Evolutionary conservation across 2,888 invertebrate genomes (phyloP).

Genomic region (Ophion ventricosus): DNA sequence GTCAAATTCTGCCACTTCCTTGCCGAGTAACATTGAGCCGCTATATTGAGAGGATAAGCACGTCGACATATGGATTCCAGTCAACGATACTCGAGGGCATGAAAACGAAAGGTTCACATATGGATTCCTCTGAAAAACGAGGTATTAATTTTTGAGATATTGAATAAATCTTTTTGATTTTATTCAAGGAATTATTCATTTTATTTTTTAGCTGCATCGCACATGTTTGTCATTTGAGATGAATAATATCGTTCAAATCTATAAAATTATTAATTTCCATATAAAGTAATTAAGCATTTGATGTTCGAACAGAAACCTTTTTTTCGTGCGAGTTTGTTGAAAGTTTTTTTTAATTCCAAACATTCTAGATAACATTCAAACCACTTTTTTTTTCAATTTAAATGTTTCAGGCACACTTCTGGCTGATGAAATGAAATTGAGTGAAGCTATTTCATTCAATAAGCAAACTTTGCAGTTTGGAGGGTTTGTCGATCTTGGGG

Average conservation of each 20-base stretch:
- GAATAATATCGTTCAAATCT: too few relatives aligned
- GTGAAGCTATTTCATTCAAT: slow-evolving; percentile 14
- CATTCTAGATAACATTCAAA: background rate
- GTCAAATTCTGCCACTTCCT: slow-evolving; percentile 16
- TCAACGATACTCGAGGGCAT: slow-evolving; percentile 1
- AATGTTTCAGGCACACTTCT: background rate
- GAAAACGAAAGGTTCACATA: slow-evolving; percentile 8
- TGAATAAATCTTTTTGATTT: too few relatives aligned
- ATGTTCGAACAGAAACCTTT: background rate
- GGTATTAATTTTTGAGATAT: slow-evolving; percentile 2
- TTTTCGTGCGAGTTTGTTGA: background rate
- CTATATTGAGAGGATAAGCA: slow-evolving; percentile 3
- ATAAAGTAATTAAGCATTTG: too few relatives aligned
- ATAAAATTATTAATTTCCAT: too few relatives aligned
- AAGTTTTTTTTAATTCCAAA: background rate
- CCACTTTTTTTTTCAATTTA: too few relatives aligned
- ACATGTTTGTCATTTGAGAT: too few relatives aligned
- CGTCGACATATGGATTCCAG: slow-evolving; percentile 15
- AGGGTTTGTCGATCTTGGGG: slow-evolving; percentile 62
- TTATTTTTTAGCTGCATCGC: too few relatives aligned
- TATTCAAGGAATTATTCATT: too few relatives aligned
- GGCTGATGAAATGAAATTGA: slow-evolving; percentile 17
- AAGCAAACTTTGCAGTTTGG: slow-evolving; percentile 4
- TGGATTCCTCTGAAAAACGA: slow-evolving; percentile 4
- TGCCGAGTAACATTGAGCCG: background rate